A percentile compares a stretch with the other conserved stretches of the same genome.
phyloP scores from a whole-genome alignment of 1,140 invertebrate species.

The Leptopilina clavipes region DNA sequence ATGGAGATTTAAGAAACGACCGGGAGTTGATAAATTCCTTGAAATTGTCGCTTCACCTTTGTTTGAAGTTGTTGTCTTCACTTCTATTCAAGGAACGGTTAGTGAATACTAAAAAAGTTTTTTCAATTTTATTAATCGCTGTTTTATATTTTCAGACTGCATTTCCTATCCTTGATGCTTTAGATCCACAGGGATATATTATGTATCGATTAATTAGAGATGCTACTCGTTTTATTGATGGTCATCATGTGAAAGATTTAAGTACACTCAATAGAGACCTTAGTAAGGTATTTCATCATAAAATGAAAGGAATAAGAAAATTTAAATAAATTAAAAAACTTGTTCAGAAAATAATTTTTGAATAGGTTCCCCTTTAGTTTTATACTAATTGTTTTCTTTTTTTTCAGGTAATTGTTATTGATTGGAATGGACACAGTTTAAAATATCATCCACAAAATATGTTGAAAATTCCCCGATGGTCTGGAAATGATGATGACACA shows the following conservation, averaged over 20 bases:
- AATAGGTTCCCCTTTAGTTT: too few relatives aligned
- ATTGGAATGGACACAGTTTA: slow-evolving; percentile 93
- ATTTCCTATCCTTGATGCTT: slow-evolving; percentile 92
- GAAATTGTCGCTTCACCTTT: slow-evolving; percentile 90
- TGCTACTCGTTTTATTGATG: slow-evolving; percentile 96
- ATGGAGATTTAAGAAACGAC: slow-evolving; percentile 97
- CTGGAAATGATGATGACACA: slow-evolving; percentile 93
- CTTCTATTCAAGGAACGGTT: slow-evolving; percentile 90
- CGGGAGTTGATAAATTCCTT: slow-evolving; percentile 96
- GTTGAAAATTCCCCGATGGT: slow-evolving; percentile 92
- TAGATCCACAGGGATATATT: slow-evolving; percentile 93
- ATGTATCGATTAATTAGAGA: slow-evolving; percentile 96
- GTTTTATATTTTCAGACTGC: slow-evolving; percentile 83
- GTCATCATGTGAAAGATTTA: slow-evolving; percentile 97
- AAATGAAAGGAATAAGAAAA: too few relatives aligned
- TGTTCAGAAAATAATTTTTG: too few relatives aligned
- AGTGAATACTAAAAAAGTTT: too few relatives aligned
- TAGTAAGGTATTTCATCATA: slow-evolving; percentile 85
- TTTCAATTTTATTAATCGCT: too few relatives aligned
- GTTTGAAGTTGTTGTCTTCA: slow-evolving; percentile 98
- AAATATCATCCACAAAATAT: slow-evolving; percentile 93
- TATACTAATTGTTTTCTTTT: too few relatives aligned
- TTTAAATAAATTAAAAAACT: too few relatives aligned
- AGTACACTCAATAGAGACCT: slow-evolving; percentile 95
- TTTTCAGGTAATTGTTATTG: slow-evolving; percentile 91